Conservation (phyloP, 53 echinoderm and acorn worm genomes). For the Zoroaster sp. region DNA sequence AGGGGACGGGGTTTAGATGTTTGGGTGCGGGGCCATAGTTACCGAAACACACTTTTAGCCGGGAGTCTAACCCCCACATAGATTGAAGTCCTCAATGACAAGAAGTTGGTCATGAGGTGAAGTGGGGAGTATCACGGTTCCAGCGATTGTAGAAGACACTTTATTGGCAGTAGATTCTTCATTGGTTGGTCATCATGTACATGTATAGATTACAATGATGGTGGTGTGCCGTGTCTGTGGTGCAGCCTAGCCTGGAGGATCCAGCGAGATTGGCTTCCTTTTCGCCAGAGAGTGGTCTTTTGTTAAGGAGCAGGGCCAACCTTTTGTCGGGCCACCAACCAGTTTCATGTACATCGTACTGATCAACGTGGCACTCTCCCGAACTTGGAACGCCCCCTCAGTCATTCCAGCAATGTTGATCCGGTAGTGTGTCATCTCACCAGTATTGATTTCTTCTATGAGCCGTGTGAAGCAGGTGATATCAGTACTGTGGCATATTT, state of each 20-base stretch:
- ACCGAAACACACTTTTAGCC: neutral
- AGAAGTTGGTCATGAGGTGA: slow-evolving; percentile 1
- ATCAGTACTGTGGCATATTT: too few species aligned
- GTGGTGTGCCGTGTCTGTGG: neutral
- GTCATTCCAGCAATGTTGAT: too few species aligned
- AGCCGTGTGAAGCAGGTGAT: too few species aligned
- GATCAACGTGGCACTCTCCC: slow-evolving; percentile 1
- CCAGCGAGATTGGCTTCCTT: neutral
- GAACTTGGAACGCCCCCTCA: too few species aligned
- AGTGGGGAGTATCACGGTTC: neutral
- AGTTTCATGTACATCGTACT: neutral
- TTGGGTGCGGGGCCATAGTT: neutral
- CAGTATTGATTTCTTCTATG: too few species aligned
- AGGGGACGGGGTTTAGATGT: neutral
- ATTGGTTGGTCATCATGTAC: slow-evolving; percentile 6
- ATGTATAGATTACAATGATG: neutral
- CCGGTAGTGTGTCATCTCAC: too few species aligned
- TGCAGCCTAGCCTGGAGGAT: neutral
- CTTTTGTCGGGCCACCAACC: neutral
- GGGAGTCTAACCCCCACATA: neutral
- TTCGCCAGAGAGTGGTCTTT: neutral
- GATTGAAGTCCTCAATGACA: slow-evolving; percentile 1
- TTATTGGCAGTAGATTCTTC: neutral
- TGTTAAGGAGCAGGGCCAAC: neutral
- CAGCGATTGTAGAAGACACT: neutral